Evolutionary conservation across 2,888 invertebrate genomes (phyloP).

Genomic region (Eupithecia abbreviata): DNA sequence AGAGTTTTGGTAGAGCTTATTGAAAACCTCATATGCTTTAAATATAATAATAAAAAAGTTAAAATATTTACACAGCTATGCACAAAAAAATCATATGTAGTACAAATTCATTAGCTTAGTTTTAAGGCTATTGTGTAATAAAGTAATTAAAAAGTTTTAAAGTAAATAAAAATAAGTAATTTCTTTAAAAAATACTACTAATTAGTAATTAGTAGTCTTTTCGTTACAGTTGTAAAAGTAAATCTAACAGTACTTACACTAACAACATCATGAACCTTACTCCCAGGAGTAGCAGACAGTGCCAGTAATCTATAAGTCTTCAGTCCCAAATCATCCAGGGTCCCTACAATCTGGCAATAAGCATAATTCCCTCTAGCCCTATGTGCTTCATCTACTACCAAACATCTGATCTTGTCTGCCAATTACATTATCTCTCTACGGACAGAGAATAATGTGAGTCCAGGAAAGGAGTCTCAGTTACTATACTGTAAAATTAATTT

Average conservation of each 20-base stretch:
- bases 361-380: conserved; percentile 95
- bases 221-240: not conserved
- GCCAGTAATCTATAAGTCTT: conserved; percentile 92
- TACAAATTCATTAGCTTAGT: no score
- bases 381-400: conserved; percentile 98
- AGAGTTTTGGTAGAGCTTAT: not conserved
- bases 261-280: conserved; percentile 90
- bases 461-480: not conserved
- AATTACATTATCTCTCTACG: not conserved
- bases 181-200: no score
- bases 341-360: conserved; percentile 92
- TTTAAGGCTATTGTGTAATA: no score
- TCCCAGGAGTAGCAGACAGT: conserved; percentile 97
- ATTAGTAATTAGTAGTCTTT: no score
- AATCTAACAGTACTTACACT: conserved; percentile 78
- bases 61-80: not conserved
- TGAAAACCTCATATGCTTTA: not conserved
- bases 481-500: not conserved
- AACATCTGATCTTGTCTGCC: conserved; percentile 88
- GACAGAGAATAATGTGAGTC: not conserved
- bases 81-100: no score
- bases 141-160: no score
- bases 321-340: conserved; percentile 76
- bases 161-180: no score
- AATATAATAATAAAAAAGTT: not conserved